Conservation (phyloP, 1,140 invertebrate species). For the Caerostris extrusa region DNA sequence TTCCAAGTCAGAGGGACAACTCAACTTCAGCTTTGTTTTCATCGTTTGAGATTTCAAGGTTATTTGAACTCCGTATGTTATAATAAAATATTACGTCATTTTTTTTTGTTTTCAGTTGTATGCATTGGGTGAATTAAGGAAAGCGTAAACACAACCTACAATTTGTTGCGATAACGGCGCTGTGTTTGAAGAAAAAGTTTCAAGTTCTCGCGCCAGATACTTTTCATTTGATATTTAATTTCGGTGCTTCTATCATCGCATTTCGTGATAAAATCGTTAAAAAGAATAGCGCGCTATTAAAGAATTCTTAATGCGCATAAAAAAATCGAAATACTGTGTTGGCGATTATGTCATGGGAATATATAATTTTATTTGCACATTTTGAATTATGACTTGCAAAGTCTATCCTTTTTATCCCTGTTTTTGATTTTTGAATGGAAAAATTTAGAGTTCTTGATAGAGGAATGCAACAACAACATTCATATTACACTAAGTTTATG, state of each 20-base stretch:
- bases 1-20: not conserved
- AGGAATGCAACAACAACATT: too few species aligned
- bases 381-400: too few species aligned
- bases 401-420: too few species aligned
- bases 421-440: too few species aligned
- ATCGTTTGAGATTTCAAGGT: slow-evolving; percentile 18
- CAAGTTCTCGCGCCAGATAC: not conserved
- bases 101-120: not conserved
- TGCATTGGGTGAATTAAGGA: not conserved
- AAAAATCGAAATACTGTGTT: too few species aligned
- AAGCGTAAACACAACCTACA: not conserved
- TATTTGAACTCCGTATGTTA: slow-evolving; percentile 20
- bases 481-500: too few species aligned
- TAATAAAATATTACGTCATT: slow-evolving; percentile 40
- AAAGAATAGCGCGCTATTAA: not conserved
- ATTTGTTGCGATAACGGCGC: slow-evolving; percentile 7
- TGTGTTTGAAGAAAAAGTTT: not conserved
- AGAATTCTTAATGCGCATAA: too few species aligned
- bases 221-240: not conserved
- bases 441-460: too few species aligned
- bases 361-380: too few species aligned
- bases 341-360: too few species aligned
- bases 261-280: not conserved
- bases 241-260: slow-evolving; percentile 6
- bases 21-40: not conserved